Conservation (phyloP, 2,797 vertebrate genomes). For the Arremon brunneinucha region DNA sequence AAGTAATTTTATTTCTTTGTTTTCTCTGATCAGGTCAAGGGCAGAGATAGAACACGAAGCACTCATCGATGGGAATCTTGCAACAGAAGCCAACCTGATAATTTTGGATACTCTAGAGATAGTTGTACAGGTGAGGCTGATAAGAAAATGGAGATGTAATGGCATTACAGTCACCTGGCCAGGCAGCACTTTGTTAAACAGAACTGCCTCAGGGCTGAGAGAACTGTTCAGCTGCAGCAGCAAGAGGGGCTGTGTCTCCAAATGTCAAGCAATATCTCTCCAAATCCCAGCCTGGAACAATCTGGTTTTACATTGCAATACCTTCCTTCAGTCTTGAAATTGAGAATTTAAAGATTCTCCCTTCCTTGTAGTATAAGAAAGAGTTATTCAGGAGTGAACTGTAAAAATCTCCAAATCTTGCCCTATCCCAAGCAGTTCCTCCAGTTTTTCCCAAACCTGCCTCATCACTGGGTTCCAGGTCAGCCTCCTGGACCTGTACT, state of each 20-base stretch:
- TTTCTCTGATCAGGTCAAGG: conserved; percentile 81
- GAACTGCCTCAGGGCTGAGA: neutral
- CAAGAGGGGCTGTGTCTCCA: neutral
- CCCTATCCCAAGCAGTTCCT: accelerated
- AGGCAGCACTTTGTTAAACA: neutral
- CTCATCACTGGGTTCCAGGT: neutral
- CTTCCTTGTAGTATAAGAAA: neutral
- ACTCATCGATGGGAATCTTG: conserved; percentile 96
- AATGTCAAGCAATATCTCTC: neutral
- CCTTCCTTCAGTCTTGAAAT: neutral
- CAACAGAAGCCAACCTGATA: conserved; percentile 95
- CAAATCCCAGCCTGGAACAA: neutral
- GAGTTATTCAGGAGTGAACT: neutral
- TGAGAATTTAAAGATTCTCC: neutral
- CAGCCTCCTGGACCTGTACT: neutral
- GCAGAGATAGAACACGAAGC: conserved; percentile 98
- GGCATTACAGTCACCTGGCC: neutral
- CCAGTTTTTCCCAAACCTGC: neutral
- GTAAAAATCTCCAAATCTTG: neutral
- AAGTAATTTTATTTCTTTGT: neutral
- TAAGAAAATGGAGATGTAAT: neutral
- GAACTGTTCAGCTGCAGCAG: neutral
- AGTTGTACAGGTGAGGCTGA: conserved; percentile 89
- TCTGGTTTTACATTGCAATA: neutral
- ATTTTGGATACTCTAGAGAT: conserved; percentile 97